Conservation (phyloP, 2,888 invertebrate genomes). For the Hymenopus coronatus region DNA sequence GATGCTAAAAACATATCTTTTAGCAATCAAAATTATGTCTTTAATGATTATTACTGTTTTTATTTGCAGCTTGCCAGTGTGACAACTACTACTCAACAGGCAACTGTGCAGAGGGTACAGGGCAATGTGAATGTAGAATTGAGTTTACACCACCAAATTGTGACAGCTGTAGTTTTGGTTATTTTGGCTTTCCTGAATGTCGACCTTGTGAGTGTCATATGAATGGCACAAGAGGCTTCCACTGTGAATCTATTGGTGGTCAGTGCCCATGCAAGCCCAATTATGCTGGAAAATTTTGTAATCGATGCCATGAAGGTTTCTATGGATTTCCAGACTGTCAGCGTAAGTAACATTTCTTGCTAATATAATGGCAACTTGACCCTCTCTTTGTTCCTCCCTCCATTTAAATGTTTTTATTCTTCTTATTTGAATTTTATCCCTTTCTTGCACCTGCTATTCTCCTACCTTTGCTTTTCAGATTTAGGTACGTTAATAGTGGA, state of each 20-base stretch:
- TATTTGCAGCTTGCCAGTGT: constrained; percentile 78
- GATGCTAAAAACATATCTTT: too few species aligned
- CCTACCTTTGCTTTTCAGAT: too few species aligned
- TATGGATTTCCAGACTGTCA: constrained; percentile 82
- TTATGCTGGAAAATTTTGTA: constrained; percentile 82
- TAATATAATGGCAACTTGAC: background rate
- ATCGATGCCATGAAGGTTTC: constrained; percentile 82
- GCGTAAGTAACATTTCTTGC: constrained; percentile 53
- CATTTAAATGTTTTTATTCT: too few species aligned
- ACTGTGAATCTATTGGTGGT: constrained; percentile 81
- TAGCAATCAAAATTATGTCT: background rate
- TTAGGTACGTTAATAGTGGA: too few species aligned
- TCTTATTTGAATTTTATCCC: too few species aligned
- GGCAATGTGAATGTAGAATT: constrained; percentile 81
- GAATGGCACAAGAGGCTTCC: constrained; percentile 82
- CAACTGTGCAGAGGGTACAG: constrained; percentile 87
- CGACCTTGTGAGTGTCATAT: constrained; percentile 89
- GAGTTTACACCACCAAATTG: constrained; percentile 81
- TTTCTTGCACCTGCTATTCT: too few species aligned
- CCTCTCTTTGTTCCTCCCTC: too few species aligned
- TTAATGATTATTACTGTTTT: background rate
- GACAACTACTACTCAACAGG: constrained; percentile 83
- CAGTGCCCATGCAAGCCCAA: constrained; percentile 87
- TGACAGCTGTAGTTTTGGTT: constrained; percentile 82
- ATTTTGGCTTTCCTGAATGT: constrained; percentile 90